These are phyloP conservation scores for Dicroscelio sp. DNA, from an alignment of 2,888 invertebrate genomes.

Conservation along the genomic window DNA sequence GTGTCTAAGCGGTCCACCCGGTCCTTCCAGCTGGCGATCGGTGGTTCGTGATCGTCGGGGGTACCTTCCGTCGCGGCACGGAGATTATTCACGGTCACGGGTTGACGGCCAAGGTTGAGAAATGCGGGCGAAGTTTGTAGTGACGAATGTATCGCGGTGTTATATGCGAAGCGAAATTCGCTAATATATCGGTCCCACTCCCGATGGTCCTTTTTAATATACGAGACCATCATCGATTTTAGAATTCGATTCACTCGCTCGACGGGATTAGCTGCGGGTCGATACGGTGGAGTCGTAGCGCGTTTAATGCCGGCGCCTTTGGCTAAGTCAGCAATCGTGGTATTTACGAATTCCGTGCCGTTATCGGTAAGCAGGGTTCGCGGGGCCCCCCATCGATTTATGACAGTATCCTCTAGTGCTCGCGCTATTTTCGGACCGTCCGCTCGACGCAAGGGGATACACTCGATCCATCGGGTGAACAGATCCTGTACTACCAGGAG, in stretches of 20 bases:
- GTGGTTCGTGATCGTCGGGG: too few species aligned
- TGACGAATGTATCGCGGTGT: not conserved
- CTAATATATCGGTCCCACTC: not conserved
- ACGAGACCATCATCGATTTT: not conserved
- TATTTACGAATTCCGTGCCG: not conserved
- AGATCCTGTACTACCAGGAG: not conserved
- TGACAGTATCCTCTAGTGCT: not conserved
- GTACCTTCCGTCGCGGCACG: too few species aligned
- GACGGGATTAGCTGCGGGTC: not conserved
- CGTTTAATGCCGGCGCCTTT: not conserved
- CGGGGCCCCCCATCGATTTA: not conserved
- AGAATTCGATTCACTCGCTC: not conserved
- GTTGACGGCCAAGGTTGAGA: not conserved
- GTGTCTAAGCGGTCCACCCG: too few species aligned
- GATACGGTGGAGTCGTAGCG: not conserved
- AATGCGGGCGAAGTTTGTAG: not conserved
- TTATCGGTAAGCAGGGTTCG: not conserved
- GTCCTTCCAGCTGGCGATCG: too few species aligned
- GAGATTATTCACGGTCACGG: not conserved
- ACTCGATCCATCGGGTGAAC: not conserved
- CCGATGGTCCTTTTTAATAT: not conserved
- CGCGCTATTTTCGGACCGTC: not conserved
- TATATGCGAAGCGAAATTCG: not conserved
- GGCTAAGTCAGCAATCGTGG: not conserved
- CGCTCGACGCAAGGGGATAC: not conserved